Evolutionary conservation across 92 coral and sea anemone species (phyloP).

Genomic region (Heteractis magnifica): DNA sequence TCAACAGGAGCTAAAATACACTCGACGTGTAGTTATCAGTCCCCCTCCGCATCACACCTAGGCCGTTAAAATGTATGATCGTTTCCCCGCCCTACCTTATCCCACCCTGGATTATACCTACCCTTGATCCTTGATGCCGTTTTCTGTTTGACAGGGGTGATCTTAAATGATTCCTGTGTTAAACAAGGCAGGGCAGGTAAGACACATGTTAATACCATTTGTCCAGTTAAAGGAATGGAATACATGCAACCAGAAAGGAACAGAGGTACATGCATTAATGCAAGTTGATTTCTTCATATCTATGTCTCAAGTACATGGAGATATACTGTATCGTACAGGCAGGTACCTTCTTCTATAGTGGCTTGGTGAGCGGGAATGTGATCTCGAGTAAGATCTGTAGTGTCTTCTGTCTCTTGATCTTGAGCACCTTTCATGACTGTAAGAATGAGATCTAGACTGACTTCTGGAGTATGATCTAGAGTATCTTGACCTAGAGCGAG

Average conservation of each 20-base stretch:
- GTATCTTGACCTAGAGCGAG: slow-evolving; percentile 60
- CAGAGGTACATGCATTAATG: too few species aligned
- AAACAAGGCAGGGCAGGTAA: background rate
- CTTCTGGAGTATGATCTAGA: slow-evolving; percentile 78
- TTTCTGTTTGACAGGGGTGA: slow-evolving; percentile 88
- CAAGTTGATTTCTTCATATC: too few species aligned
- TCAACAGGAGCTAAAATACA: too few species aligned
- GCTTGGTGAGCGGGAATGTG: slow-evolving; percentile 90
- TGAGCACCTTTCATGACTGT: slow-evolving; percentile 56
- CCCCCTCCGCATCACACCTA: too few species aligned
- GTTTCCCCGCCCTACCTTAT: too few species aligned
- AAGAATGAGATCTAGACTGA: slow-evolving; percentile 79
- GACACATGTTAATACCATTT: too few species aligned
- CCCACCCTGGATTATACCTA: slow-evolving; percentile 38
- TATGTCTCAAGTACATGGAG: too few species aligned
- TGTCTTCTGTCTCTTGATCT: slow-evolving; percentile 48
- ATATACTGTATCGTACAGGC: too few species aligned
- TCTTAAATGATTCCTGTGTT: slow-evolving; percentile 38
- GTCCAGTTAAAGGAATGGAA: too few species aligned
- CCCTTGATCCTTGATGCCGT: slow-evolving; percentile 82
- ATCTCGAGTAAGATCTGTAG: slow-evolving; percentile 57
- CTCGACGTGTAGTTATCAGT: too few species aligned
- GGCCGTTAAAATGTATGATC: too few species aligned
- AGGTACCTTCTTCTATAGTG: slow-evolving; percentile 60
- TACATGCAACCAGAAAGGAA: too few species aligned